Percentiles rank a stretch among this genome's conserved stretches.
These are phyloP conservation scores for Orycteropus afer DNA, from an alignment of 2,113 vertebrate genomes.

Conservation along the genomic window DNA sequence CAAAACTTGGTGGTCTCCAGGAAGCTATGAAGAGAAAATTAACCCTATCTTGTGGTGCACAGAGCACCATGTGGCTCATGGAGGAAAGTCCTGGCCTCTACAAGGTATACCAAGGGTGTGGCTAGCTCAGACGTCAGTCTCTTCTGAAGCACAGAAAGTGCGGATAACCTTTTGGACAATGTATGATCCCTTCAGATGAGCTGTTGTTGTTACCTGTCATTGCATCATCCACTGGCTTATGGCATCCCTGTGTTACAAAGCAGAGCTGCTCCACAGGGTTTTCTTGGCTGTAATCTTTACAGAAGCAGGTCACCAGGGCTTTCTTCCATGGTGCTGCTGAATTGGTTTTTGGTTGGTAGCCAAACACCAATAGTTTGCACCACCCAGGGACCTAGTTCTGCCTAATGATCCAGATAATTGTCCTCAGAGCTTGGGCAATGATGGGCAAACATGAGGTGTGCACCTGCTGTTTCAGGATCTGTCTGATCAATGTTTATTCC, in stretches of 20 bases:
- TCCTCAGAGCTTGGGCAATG: background rate
- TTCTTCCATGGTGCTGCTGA: background rate
- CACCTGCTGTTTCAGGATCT: background rate
- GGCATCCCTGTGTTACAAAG: background rate
- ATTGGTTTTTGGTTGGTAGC: background rate
- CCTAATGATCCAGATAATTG: background rate
- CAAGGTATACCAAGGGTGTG: background rate
- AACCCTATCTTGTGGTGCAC: background rate
- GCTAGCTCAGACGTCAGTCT: background rate
- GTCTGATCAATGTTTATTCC: background rate
- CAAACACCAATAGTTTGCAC: background rate
- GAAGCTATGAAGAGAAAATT: background rate
- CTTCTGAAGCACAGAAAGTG: background rate
- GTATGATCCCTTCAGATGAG: background rate
- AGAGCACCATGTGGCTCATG: background rate
- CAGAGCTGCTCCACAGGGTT: background rate
- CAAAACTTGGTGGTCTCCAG: background rate
- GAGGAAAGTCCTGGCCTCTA: background rate
- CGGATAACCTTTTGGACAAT: background rate
- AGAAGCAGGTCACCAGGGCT: background rate
- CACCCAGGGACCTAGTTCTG: background rate
- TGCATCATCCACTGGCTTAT: background rate
- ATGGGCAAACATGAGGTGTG: background rate
- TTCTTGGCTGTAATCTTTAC: background rate
- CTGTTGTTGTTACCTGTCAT: background rate